phyloP scores from a whole-genome alignment of 37 sponge, comb jelly and placozoan genomes.

The Spongia lamella region DNA sequence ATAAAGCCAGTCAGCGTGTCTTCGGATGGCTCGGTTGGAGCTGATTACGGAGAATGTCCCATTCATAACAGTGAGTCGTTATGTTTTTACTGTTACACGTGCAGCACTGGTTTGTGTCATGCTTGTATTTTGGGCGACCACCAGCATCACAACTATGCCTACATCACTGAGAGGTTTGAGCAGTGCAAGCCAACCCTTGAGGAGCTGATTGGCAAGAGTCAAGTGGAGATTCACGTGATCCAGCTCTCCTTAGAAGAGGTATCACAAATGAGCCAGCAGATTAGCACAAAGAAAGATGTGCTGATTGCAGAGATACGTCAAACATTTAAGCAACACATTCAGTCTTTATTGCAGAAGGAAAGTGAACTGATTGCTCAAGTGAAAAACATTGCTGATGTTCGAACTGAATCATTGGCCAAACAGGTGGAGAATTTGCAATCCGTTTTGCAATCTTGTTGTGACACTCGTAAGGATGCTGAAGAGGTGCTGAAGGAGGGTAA shows the following conservation, averaged over 20 bases:
- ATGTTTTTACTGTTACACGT: slow-evolving; percentile 40
- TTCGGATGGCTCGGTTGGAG: too few relatives aligned
- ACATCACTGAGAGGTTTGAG: slow-evolving; percentile 17
- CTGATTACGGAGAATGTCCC: not conserved
- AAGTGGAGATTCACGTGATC: slow-evolving; percentile 36
- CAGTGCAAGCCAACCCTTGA: slow-evolving; percentile 8
- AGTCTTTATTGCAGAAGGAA: slow-evolving; percentile 41
- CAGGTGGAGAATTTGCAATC: slow-evolving; percentile 36
- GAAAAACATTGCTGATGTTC: slow-evolving; percentile 48
- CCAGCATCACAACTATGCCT: slow-evolving; percentile 43
- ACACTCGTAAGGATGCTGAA: slow-evolving; percentile 24
- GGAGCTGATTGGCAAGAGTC: slow-evolving; percentile 14
- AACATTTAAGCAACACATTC: slow-evolving; percentile 44
- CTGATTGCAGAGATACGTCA: slow-evolving; percentile 27
- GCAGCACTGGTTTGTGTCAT: slow-evolving; percentile 31
- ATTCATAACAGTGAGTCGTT: slow-evolving; percentile 38
- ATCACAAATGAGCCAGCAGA: slow-evolving; percentile 27
- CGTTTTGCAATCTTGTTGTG: slow-evolving; percentile 14
- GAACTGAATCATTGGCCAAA: slow-evolving; percentile 44
- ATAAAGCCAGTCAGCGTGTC: too few relatives aligned
- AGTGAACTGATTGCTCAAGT: slow-evolving; percentile 60
- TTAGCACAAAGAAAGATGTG: slow-evolving; percentile 29
- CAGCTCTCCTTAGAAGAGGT: slow-evolving; percentile 15
- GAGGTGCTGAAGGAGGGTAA: slow-evolving; percentile 29
- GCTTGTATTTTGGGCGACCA: slow-evolving; percentile 40